Base-by-base conservation (phyloP, 2,797 vertebrate species). In the Enteromius anoplus region DNA sequence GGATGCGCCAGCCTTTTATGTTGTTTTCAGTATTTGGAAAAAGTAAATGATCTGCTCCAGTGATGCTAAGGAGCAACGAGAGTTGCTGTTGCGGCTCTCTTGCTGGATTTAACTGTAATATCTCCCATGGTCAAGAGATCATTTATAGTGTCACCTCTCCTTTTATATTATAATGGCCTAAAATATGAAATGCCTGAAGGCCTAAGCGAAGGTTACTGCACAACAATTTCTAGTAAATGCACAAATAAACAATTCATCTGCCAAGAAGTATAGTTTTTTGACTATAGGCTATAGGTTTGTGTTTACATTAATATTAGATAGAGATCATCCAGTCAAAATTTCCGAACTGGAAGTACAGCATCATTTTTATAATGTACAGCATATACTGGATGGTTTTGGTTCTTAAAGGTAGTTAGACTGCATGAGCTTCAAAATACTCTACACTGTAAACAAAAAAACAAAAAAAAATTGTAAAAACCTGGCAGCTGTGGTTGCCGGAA, bases 91-190 rank as follows among this genome's bases (percentile, higher is more conserved):
- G 51, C 10, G 9, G 37, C 21, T 14, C 8, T 80, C 53, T 17
- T 12, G 19, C 11, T 60, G 11, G 12, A 70, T 66, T 9, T 34
- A 32, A 68, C 14, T 23, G 14, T 51, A 11, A 71, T 62, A 47
- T 73, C 32, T 26, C 55, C 11, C 29, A 49, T 12, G 14, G 4
- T 37, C 17, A 64, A n/a, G 55, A 60, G 32, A 70, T 66, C 2
- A 69, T 68, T 68, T 68, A 79, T 69, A 53, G 23, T 42, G 14
- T 68, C 32, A 26, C 9, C 45, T 5, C 32, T 79, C 1, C 21
- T 65, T 78, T 51, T 55, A 37, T 55, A 79, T 55, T n/a, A 66
- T 49, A 12, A 47, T 71, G 26, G 11, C 26, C 68, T 47, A 71
- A 80, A 80, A 32, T 47, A 62, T 47, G 1, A 72, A 58, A 62